Conservation (phyloP, 2,113 vertebrate genomes). For the Sphyrna mokarran region DNA sequence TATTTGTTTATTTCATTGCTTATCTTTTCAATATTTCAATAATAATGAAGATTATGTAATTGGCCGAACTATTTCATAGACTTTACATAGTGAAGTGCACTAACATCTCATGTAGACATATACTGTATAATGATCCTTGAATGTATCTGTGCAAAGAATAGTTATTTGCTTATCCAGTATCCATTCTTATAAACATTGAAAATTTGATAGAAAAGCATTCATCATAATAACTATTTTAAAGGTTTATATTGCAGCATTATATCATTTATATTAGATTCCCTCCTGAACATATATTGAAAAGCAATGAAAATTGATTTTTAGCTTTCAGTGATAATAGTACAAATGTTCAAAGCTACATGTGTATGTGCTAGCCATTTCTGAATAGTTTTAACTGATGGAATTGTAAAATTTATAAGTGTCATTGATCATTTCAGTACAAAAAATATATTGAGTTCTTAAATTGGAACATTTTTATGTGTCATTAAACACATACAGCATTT, state of each 20-base stretch:
- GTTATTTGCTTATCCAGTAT: neutral
- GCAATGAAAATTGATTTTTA: neutral
- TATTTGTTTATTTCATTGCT: neutral
- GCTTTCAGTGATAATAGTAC: neutral
- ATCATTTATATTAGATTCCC: neutral
- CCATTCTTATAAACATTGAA: neutral
- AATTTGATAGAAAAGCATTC: neutral
- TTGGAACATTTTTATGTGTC: neutral
- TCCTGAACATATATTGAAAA: neutral
- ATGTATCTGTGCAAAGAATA: neutral
- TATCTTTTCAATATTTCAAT: neutral
- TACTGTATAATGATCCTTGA: neutral
- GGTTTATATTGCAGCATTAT: neutral
- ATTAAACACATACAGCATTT: neutral
- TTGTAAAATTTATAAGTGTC: neutral
- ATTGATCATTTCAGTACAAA: neutral
- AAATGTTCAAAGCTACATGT: neutral
- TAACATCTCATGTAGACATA: neutral
- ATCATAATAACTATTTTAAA: neutral
- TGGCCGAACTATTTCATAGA: neutral
- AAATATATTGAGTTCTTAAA: neutral
- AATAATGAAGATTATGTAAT: neutral
- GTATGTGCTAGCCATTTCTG: neutral
- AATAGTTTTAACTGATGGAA: neutral
- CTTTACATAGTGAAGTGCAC: neutral